A percentile compares a stretch with the other conserved stretches of the same genome.
Conservation (phyloP, 2,888 invertebrate genomes). For the Mallateleia sp. region DNA sequence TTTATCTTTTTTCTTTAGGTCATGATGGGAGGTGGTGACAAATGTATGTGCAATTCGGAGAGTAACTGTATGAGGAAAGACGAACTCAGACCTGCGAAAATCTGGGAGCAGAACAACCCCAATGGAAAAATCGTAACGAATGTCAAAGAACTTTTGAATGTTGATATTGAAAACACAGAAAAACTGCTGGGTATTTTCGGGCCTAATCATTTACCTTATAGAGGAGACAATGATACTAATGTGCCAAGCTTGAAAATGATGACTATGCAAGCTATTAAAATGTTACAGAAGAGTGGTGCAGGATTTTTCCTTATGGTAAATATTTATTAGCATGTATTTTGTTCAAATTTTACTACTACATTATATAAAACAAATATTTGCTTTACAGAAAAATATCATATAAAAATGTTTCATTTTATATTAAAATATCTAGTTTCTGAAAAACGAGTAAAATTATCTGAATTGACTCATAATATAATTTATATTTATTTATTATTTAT, state of each 20-base stretch:
- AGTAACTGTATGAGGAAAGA: slow-evolving; percentile 90
- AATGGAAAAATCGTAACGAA: slow-evolving; percentile 88
- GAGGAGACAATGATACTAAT: slow-evolving; percentile 89
- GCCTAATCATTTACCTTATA: slow-evolving; percentile 91
- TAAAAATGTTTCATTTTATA: too few species aligned
- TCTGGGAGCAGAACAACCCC: slow-evolving; percentile 90
- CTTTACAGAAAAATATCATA: too few species aligned
- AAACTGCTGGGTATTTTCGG: slow-evolving; percentile 91
- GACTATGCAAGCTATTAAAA: slow-evolving; percentile 91
- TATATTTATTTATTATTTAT: too few species aligned
- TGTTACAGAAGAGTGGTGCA: slow-evolving; percentile 89
- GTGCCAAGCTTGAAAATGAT: slow-evolving; percentile 91
- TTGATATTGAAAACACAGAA: slow-evolving; percentile 89
- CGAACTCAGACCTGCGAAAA: slow-evolving; percentile 90
- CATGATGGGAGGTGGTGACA: slow-evolving; percentile 91
- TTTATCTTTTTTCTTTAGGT: slow-evolving; percentile 87
- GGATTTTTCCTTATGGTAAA: slow-evolving; percentile 91
- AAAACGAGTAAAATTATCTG: too few species aligned
- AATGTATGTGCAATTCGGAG: slow-evolving; percentile 70
- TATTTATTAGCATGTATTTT: too few species aligned
- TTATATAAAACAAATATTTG: too few species aligned
- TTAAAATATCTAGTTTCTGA: too few species aligned
- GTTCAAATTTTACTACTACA: too few species aligned
- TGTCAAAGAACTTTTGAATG: slow-evolving; percentile 88
- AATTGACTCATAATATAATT: too few species aligned